These are phyloP conservation scores for Adelognathus sp. DNA, from an alignment of 2,888 invertebrate species.

Conservation along the genomic window DNA sequence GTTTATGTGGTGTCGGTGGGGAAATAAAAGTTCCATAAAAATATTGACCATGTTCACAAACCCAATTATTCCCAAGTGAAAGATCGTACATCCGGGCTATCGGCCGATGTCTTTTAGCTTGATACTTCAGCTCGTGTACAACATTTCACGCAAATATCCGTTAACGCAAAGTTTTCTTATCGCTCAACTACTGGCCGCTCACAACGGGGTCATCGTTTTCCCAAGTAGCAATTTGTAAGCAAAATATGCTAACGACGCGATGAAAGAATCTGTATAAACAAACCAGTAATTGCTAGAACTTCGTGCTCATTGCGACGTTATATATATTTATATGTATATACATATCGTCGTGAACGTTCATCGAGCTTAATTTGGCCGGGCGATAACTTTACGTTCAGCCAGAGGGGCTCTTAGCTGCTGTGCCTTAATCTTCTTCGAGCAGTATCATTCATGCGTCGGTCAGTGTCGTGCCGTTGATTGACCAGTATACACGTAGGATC, in stretches of 20 bases:
- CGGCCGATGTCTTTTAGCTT: neutral
- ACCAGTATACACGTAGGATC: neutral
- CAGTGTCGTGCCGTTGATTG: constrained; percentile 24
- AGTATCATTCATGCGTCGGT: constrained; percentile 30
- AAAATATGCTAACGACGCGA: neutral
- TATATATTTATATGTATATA: no score
- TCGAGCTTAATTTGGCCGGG: neutral
- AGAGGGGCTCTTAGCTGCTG: neutral
- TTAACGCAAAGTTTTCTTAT: neutral
- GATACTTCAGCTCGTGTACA: neutral
- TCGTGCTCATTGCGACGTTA: neutral
- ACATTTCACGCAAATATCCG: neutral
- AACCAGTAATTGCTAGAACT: neutral
- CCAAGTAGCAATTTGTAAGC: neutral
- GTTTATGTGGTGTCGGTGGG: neutral
- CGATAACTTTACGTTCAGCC: constrained; percentile 14
- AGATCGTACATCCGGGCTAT: neutral
- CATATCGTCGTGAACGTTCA: neutral
- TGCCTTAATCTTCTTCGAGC: constrained; percentile 21
- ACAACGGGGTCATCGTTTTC: neutral
- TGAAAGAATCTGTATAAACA: neutral
- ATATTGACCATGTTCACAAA: neutral
- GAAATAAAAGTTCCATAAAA: neutral
- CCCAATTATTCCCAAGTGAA: neutral
- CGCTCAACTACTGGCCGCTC: neutral